These are phyloP conservation scores for Choloepus hoffmanni DNA, from an alignment of 2,113 vertebrate genomes.

Conservation along the genomic window DNA sequence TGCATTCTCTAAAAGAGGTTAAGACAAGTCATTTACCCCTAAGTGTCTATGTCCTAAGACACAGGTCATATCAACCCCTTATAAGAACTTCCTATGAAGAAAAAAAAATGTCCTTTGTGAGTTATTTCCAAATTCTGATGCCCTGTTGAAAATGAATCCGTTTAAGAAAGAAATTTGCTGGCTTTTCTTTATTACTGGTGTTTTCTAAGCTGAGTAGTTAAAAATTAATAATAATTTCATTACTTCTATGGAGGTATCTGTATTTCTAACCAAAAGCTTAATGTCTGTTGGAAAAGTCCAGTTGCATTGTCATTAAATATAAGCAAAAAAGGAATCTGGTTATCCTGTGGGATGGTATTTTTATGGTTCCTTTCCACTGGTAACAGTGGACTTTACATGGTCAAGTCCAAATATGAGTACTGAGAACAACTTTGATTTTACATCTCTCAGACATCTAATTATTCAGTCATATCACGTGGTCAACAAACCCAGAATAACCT, in stretches of 20 bases:
- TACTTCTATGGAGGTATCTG: neutral
- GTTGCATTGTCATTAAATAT: neutral
- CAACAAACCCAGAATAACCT: neutral
- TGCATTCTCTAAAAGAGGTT: neutral
- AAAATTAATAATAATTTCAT: neutral
- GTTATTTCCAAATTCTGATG: constrained; percentile 33
- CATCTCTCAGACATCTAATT: neutral
- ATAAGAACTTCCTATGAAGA: neutral
- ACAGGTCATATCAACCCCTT: neutral
- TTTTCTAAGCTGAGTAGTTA: neutral
- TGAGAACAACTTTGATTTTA: neutral
- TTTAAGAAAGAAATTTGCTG: neutral
- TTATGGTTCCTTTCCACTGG: neutral
- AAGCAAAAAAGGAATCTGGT: neutral
- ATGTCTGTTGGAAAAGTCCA: neutral
- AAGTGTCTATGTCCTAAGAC: neutral
- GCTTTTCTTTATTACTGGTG: neutral
- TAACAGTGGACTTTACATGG: neutral
- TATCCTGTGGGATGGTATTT: neutral
- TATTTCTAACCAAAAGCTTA: neutral
- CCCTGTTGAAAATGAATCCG: neutral
- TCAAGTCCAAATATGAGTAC: neutral
- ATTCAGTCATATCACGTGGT: neutral
- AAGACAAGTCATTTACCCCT: neutral
- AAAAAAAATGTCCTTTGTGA: neutral